These are phyloP conservation scores for Psittacula derbiana DNA, from an alignment of 2,797 vertebrate genomes.

Conservation along the genomic window DNA sequence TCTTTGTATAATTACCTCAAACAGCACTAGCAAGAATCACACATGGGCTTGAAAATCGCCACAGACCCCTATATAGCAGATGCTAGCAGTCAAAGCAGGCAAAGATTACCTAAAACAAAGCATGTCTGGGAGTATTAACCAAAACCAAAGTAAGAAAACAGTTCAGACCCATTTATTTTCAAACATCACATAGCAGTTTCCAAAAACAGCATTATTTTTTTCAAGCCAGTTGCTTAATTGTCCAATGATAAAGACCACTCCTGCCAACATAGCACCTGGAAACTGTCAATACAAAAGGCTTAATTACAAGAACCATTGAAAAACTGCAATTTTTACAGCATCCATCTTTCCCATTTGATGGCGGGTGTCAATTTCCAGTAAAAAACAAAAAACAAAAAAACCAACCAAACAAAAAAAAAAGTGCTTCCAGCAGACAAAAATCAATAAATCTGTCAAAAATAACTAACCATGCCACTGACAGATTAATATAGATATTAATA, in stretches of 20 bases:
- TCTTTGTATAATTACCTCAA: not conserved
- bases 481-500: conserved; percentile 4
- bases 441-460: conserved; percentile 61
- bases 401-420: not conserved
- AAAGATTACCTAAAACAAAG: not conserved
- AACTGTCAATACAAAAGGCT: conserved; percentile 24
- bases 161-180: not conserved
- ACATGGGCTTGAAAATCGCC: rapidly evolving
- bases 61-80: not conserved
- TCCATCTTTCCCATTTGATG: conserved; percentile 18
- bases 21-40: rapidly evolving
- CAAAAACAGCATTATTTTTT: not conserved
- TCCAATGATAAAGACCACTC: conserved; percentile 7
- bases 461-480: conserved; percentile 29
- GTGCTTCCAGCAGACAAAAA: not conserved
- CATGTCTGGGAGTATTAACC: not conserved
- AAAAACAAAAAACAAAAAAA: conserved; percentile 2
- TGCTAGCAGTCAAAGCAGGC: not conserved
- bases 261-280: conserved; percentile 9
- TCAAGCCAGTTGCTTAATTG: conserved; percentile 33
- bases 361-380: conserved; percentile 15
- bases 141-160: conserved; percentile 29
- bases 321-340: conserved; percentile 14
- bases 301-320: conserved; percentile 44
- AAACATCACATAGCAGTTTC: not conserved